A percentile compares a stretch with the other conserved stretches of the same genome.
Evolutionary conservation across 2,888 invertebrate species (phyloP).

Genomic region (Abrostola triplasia): DNA sequence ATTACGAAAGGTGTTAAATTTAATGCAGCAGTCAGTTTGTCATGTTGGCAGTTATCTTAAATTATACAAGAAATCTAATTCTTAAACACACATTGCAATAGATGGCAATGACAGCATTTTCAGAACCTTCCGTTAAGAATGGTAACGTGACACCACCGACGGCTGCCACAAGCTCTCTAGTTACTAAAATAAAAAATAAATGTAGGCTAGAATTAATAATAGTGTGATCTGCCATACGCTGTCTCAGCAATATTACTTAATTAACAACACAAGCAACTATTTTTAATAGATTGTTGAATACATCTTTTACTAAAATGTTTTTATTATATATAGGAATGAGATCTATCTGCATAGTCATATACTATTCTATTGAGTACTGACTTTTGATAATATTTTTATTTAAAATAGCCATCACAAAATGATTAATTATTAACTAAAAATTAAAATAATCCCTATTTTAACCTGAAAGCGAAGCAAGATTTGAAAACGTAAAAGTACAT

Average conservation of each 20-base stretch:
- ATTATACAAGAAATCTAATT: slow-evolving; percentile 47
- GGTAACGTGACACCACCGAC: slow-evolving; percentile 87
- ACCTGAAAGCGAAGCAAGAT: slow-evolving; percentile 42
- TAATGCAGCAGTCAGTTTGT: slow-evolving; percentile 74
- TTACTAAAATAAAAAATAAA: slow-evolving; percentile 62
- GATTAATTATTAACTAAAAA: slow-evolving; percentile 34
- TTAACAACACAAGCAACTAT: slow-evolving; percentile 28
- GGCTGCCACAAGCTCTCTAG: slow-evolving; percentile 80
- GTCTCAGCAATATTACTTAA: slow-evolving; percentile 18
- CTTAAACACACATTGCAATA: slow-evolving; percentile 43
- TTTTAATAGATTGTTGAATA: slow-evolving; percentile 10
- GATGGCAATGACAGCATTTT: slow-evolving; percentile 45
- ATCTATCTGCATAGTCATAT: slow-evolving; percentile 53
- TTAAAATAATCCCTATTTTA: slow-evolving; percentile 27
- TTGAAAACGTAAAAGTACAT: slow-evolving; percentile 19
- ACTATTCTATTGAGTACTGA: slow-evolving; percentile 39
- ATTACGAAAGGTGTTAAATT: slow-evolving; percentile 33
- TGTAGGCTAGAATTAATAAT: slow-evolving; percentile 48
- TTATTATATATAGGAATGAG: slow-evolving; percentile 52
- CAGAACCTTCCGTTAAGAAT: slow-evolving; percentile 64
- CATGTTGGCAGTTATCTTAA: slow-evolving; percentile 62
- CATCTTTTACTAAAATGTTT: slow-evolving; percentile 28
- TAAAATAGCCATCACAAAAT: slow-evolving; percentile 51
- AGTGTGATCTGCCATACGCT: slow-evolving; percentile 39
- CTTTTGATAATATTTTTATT: slow-evolving; percentile 25